These are phyloP conservation scores for Spodoptera picta DNA, from an alignment of 2,888 invertebrate species.

Conservation along the genomic window DNA sequence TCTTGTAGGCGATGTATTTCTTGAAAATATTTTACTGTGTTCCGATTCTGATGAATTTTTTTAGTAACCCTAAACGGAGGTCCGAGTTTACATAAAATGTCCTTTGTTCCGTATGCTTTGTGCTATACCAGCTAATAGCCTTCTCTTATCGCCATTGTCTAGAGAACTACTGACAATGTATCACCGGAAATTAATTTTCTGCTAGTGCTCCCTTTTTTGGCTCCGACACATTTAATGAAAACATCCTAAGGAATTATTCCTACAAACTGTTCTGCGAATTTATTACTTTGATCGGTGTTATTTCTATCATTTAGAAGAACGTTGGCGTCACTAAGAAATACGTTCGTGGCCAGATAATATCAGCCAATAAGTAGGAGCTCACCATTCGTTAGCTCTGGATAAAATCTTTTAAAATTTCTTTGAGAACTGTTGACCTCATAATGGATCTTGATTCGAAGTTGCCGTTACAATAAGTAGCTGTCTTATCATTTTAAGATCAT, in stretches of 20 bases:
- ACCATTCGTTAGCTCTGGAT: conserved; percentile 36
- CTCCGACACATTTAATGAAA: neutral
- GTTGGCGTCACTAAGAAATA: conserved; percentile 29
- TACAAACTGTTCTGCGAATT: neutral
- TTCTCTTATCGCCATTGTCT: neutral
- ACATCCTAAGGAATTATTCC: neutral
- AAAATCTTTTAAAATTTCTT: conserved; percentile 49
- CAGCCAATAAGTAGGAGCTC: conserved; percentile 43
- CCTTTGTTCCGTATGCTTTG: neutral
- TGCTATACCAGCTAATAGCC: neutral
- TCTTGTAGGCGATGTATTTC: too few relatives aligned
- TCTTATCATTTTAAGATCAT: conserved; percentile 42
- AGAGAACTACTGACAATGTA: neutral
- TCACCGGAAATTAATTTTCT: neutral
- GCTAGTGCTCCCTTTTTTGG: neutral
- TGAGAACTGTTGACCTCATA: conserved; percentile 57
- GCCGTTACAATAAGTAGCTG: conserved; percentile 52
- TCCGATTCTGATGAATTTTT: too few relatives aligned
- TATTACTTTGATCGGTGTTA: conserved; percentile 14
- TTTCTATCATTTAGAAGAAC: conserved; percentile 23
- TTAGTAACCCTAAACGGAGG: neutral
- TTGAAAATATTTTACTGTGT: too few relatives aligned
- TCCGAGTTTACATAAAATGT: neutral
- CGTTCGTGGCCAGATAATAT: conserved; percentile 37
- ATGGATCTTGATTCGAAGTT: conserved; percentile 56